Percentiles rank a stretch among this genome's conserved stretches.
Conservation (phyloP, 2,113 vertebrate genomes). For the Danio rerio region DNA sequence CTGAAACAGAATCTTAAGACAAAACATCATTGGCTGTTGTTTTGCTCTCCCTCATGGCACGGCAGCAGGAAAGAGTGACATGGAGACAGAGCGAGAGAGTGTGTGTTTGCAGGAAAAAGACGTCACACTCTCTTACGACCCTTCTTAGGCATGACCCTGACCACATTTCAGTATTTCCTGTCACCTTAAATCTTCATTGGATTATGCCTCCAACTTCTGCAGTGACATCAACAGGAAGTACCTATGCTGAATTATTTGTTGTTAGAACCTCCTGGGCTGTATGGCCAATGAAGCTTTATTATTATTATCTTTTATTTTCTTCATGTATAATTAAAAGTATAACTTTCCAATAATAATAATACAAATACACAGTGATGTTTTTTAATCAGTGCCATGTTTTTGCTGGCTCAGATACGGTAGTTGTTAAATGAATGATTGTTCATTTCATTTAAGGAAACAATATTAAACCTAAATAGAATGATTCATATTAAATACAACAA, state of each 20-base stretch:
- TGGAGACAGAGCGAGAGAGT: background rate
- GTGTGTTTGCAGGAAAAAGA: constrained; percentile 41
- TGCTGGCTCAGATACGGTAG: background rate
- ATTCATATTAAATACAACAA: background rate
- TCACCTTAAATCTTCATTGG: constrained; percentile 51
- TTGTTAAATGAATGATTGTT: background rate
- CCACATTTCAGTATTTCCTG: constrained; percentile 46
- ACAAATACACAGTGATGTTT: background rate
- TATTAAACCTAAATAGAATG: background rate
- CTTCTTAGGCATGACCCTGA: constrained; percentile 28
- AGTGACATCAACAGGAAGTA: constrained; percentile 39
- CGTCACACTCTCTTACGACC: background rate
- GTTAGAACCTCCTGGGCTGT: background rate
- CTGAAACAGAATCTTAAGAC: constrained; percentile 24
- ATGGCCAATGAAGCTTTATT: background rate
- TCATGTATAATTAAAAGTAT: background rate
- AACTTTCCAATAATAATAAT: background rate
- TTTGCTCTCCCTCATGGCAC: constrained; percentile 28
- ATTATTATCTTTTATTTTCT: background rate
- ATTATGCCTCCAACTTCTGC: background rate
- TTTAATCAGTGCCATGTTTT: background rate
- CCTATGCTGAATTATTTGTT: constrained; percentile 30
- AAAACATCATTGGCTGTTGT: constrained; percentile 44
- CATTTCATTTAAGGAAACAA: background rate
- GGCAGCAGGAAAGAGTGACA: constrained; percentile 35